Conservation (phyloP, 2,113 vertebrate genomes). For the Xenopus laevis region DNA sequence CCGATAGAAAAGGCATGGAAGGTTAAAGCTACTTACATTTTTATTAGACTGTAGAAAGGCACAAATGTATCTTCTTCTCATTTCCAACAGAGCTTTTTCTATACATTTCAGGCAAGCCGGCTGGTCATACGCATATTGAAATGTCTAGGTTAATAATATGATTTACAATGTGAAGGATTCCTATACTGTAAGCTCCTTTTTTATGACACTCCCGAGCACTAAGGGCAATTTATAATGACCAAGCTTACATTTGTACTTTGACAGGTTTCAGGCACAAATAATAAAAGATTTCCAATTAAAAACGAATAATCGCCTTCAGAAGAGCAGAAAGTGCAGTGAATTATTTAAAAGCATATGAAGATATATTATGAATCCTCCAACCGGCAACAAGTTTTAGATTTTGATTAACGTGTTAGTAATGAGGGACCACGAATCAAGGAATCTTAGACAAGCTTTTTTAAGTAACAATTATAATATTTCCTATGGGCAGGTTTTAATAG, state of each 20-base stretch:
- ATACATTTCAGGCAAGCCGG: neutral
- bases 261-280: constrained; percentile 56
- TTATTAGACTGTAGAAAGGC: too few relatives aligned
- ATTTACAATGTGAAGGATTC: neutral
- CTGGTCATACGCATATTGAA: constrained; percentile 39
- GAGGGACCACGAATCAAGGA: constrained; percentile 38
- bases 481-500: neutral
- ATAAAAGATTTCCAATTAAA: constrained; percentile 62
- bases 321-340: constrained; percentile 55
- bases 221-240: constrained; percentile 15
- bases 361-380: constrained; percentile 54
- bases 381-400: constrained; percentile 49
- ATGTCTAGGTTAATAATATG: neutral
- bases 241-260: constrained; percentile 45
- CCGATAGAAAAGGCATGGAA: too few relatives aligned
- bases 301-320: constrained; percentile 62
- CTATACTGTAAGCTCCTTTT: neutral
- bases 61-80: too few relatives aligned
- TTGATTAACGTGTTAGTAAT: constrained; percentile 64
- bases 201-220: neutral
- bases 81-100: too few relatives aligned
- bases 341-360: constrained; percentile 64
- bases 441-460: too few relatives aligned
- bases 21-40: too few relatives aligned
- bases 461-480: too few relatives aligned